Evolutionary conservation across 2,113 vertebrate genomes (phyloP).

Genomic region (Poeciliopsis retropinna): DNA sequence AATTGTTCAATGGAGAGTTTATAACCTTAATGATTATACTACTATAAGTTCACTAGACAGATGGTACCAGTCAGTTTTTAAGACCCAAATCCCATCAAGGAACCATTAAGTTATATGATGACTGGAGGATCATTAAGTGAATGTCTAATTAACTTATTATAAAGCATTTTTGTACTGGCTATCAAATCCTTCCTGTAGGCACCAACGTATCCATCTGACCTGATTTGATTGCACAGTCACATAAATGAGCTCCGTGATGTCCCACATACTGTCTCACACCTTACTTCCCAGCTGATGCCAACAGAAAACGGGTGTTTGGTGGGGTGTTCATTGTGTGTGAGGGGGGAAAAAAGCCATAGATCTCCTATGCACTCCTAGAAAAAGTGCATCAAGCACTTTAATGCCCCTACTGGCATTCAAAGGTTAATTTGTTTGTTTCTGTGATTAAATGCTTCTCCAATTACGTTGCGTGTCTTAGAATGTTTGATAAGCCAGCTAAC

Average conservation of each 20-base stretch:
- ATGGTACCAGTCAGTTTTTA: constrained; percentile 66
- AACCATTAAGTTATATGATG: constrained; percentile 64
- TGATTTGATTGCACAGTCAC: constrained; percentile 78
- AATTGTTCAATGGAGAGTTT: constrained; percentile 50
- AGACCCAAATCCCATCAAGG: constrained; percentile 66
- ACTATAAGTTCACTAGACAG: constrained; percentile 53
- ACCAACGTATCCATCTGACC: constrained; percentile 76
- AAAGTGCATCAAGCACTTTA: constrained; percentile 48
- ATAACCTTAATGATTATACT: constrained; percentile 70
- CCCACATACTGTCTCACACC: constrained; percentile 70
- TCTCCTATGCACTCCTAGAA: constrained; percentile 26
- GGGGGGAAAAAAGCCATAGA: constrained; percentile 19
- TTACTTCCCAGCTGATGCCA: constrained; percentile 55
- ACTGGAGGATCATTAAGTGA: constrained; percentile 72
- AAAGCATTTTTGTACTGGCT: constrained; percentile 72
- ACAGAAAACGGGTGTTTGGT: constrained; percentile 29
- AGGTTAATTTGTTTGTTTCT: constrained; percentile 78
- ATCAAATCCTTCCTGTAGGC: constrained; percentile 74
- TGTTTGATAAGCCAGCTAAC: constrained; percentile 52
- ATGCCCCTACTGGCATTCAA: constrained; percentile 68
- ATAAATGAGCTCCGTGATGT: constrained; percentile 77
- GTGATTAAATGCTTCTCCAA: constrained; percentile 66
- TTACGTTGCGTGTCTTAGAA: constrained; percentile 61
- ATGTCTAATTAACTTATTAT: constrained; percentile 80
- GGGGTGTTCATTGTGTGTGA: constrained; percentile 46